phyloP scores from a whole-genome alignment of 2,797 vertebrate genomes.

The Cygnus olor region DNA sequence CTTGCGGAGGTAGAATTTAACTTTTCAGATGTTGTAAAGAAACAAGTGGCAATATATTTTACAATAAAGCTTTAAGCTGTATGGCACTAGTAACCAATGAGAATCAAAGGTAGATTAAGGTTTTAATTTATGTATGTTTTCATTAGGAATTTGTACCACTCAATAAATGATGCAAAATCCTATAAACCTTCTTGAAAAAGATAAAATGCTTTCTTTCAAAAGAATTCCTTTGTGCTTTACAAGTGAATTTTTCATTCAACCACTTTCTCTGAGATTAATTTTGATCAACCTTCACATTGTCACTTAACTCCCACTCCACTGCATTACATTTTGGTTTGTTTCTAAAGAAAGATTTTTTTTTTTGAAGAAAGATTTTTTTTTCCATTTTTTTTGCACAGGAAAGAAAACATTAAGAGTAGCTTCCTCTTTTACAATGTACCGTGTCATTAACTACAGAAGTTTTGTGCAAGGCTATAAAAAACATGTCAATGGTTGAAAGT shows the following conservation, averaged over 20 bases:
- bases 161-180: not conserved
- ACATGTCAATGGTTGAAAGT: not conserved
- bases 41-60: not conserved
- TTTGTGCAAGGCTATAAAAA: not conserved
- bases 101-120: not conserved
- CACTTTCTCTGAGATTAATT: not conserved
- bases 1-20: not conserved
- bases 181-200: not conserved
- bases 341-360: not conserved
- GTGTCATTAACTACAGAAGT: not conserved
- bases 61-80: not conserved
- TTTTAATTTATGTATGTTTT: not conserved
- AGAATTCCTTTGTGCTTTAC: not conserved
- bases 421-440: not conserved
- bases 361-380: not conserved
- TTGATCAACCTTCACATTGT: not conserved
- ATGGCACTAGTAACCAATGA: not conserved
- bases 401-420: not conserved
- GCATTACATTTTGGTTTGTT: not conserved
- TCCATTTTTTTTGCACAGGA: not conserved
- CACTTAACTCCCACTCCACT: not conserved
- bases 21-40: not conserved
- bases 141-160: not conserved
- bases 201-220: not conserved
- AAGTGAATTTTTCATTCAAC: not conserved